These are phyloP conservation scores for Brienomyrus longianalis DNA, from an alignment of 2,113 vertebrate genomes.

Conservation along the genomic window DNA sequence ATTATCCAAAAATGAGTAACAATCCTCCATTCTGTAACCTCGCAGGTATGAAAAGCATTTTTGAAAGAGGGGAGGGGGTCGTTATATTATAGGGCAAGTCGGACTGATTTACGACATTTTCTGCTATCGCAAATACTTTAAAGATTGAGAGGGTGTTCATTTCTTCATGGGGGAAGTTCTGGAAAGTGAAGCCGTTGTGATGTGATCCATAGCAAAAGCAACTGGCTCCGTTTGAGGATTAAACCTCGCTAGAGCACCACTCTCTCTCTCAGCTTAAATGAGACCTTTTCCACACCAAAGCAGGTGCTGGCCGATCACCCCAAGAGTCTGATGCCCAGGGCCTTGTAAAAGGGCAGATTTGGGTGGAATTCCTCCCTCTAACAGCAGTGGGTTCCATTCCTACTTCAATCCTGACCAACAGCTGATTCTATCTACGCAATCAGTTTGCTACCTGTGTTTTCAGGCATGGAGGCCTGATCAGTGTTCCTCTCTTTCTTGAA, in stretches of 20 bases:
- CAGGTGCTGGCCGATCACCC: neutral
- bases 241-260: slow-evolving; percentile 3
- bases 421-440: neutral
- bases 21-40: slow-evolving; percentile 9
- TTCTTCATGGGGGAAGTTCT: slow-evolving; percentile 28
- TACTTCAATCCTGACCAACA: neutral
- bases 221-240: neutral
- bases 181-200: slow-evolving; percentile 24
- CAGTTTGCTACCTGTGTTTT: slow-evolving; percentile 77
- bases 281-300: neutral
- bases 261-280: neutral
- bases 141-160: slow-evolving; percentile 22
- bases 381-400: neutral
- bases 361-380: neutral
- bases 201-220: neutral
- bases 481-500: slow-evolving; percentile 98
- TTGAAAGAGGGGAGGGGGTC: neutral
- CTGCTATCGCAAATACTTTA: neutral
- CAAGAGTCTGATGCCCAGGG: neutral
- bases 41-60: slow-evolving; percentile 10
- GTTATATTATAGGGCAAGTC: slow-evolving; percentile 12
- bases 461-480: slow-evolving; percentile 95
- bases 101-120: slow-evolving; percentile 25
- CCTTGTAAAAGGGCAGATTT: too few species aligned
- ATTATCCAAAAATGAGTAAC: neutral